Percentiles rank a stretch among this genome's conserved stretches.
Evolutionary conservation across 2,797 vertebrate genomes (phyloP).

Genomic region (Coracias cyanogaster): DNA sequence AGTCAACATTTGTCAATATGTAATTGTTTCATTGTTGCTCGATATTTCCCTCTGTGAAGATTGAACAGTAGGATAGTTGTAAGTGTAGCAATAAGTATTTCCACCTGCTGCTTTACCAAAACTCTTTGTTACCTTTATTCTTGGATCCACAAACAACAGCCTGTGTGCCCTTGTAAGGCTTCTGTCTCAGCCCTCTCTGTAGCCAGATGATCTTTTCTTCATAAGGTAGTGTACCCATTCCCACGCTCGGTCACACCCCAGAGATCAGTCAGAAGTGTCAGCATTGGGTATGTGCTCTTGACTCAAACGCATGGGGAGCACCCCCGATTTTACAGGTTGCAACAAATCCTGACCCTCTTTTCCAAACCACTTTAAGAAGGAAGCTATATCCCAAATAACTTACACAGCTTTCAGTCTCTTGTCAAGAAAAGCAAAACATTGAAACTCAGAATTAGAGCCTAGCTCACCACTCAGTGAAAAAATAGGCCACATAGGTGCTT

Average conservation of each 20-base stretch:
- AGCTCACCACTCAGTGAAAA: not conserved
- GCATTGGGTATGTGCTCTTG: not conserved
- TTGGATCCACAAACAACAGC: not conserved
- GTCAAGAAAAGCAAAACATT: not conserved
- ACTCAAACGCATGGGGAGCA: not conserved
- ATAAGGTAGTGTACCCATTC: accelerated
- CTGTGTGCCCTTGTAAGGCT: not conserved
- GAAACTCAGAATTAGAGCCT: not conserved
- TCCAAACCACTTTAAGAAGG: not conserved
- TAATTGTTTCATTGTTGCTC: not conserved
- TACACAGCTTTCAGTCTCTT: not conserved
- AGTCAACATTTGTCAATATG: not conserved
- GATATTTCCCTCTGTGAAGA: not conserved
- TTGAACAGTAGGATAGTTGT: not conserved
- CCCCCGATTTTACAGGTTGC: not conserved
- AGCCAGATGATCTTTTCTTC: not conserved
- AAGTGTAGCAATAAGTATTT: not conserved
- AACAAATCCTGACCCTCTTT: not conserved
- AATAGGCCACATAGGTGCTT: not conserved
- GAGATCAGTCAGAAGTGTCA: not conserved
- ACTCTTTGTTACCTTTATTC: not conserved
- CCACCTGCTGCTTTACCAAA: not conserved
- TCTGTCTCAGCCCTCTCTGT: not conserved
- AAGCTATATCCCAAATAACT: not conserved
- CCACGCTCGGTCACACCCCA: accelerated